Evolutionary conservation across 2,888 invertebrate species (phyloP), one percentile per base, ranked within the genome.

Genomic region (Apodemia hepburni): DNA sequence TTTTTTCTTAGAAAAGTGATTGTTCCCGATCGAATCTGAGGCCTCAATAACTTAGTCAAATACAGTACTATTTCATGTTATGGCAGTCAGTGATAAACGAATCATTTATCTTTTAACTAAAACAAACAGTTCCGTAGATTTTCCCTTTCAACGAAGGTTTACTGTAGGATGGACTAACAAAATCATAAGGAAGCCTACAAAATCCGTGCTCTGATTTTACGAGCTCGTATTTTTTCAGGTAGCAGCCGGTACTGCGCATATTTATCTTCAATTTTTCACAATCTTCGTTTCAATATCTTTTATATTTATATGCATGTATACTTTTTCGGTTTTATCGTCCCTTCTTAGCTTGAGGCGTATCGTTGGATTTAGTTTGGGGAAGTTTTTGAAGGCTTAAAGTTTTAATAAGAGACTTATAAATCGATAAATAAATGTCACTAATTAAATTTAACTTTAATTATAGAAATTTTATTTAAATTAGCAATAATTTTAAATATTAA

Each of bases 191-290:
- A 78, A 75, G 77, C 73, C 75, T 74, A 76, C 72, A 71, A 75
- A 78, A 79, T 77, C 77, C 76, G 71, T 72, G 71, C 76, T 74
- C 71, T 75, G 74, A 69, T 79, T 83, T 86, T 84, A 84, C 76
- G 84, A 82, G 67, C 75, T 71, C 67, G 76, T 84, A 80, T 84
- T 81, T 82, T 80, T 78, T 75, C 71, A 68, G 73, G 70, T 71
- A 71, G 66, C 71, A 59, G 61, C 61, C 58, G 62, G 47, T 15
- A 57, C 71, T 70, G 65, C 69, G 66, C 65, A 73, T 80, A 75
- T 79, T 79, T 81, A 78, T 80, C 76, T 80, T 80, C 72, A 75
- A 81, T 81, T 79, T 80, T 78, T 79, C 76, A 75, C 71, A 68
- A 75, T 75, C 71, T 76, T 72, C 73, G 69, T 79, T 80, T 78